Percentiles rank a stretch among this genome's conserved stretches.
These are phyloP conservation scores for Augiades crinisus DNA, from an alignment of 2,888 invertebrate genomes.

Conservation along the genomic window DNA sequence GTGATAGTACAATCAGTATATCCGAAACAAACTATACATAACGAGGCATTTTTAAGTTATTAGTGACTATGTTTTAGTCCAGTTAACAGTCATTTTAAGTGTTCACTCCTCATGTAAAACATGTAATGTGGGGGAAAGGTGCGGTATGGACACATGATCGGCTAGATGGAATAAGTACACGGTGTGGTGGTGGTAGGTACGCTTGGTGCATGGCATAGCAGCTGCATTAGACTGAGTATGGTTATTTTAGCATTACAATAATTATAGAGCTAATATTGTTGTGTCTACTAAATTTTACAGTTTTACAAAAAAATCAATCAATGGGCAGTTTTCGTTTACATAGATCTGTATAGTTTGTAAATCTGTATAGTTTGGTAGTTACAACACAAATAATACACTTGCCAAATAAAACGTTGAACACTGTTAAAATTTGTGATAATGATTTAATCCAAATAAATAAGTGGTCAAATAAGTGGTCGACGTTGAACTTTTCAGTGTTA, in stretches of 20 bases:
- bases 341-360: too few species aligned
- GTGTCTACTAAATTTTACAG: neutral
- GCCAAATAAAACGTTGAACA: constrained; percentile 1
- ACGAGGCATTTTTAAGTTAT: too few species aligned
- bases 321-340: too few species aligned
- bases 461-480: neutral
- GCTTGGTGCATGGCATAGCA: constrained; percentile 20
- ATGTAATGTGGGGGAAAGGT: neutral
- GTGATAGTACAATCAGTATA: too few species aligned
- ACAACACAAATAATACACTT: neutral
- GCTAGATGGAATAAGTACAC: neutral
- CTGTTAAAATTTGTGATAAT: too few species aligned
- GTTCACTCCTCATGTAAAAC: constrained; percentile 13
- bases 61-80: too few species aligned
- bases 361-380: neutral
- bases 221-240: neutral
- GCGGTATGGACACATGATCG: neutral
- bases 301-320: too few species aligned
- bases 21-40: too few species aligned
- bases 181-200: constrained; percentile 20
- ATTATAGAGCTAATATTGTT: neutral
- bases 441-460: too few species aligned
- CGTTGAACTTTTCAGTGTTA: neutral
- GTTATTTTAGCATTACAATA: neutral
- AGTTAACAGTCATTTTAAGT: too few species aligned